These are phyloP conservation scores for Limosa lapponica DNA, from an alignment of 2,797 vertebrate genomes.

Conservation along the genomic window DNA sequence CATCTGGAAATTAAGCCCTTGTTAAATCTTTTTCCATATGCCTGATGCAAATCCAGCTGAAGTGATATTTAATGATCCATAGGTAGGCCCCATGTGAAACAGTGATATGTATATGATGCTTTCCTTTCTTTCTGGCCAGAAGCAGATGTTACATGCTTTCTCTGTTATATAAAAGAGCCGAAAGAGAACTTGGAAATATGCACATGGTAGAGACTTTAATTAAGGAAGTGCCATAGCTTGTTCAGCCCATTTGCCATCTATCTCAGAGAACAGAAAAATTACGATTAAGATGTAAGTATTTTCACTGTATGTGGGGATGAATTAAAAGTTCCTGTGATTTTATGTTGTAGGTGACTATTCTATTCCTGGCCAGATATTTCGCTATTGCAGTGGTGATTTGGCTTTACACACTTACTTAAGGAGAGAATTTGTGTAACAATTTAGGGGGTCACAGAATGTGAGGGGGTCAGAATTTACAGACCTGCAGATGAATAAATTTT, in stretches of 20 bases:
- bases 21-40: neutral
- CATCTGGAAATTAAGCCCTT: neutral
- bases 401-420: neutral
- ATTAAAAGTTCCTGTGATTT: neutral
- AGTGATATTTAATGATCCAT: neutral
- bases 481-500: neutral
- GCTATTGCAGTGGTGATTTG: neutral
- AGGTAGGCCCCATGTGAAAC: neutral
- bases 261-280: neutral
- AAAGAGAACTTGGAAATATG: neutral
- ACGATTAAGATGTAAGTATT: neutral
- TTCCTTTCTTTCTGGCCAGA: neutral
- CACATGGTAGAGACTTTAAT: neutral
- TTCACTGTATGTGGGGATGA: neutral
- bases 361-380: neutral
- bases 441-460: neutral
- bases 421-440: neutral
- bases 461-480: neutral
- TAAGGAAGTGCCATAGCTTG: neutral
- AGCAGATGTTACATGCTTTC: neutral
- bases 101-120: neutral
- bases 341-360: neutral
- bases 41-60: neutral
- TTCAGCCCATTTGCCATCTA: neutral
- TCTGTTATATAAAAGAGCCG: neutral